Percentiles rank a stretch among this genome's conserved stretches.
These are phyloP conservation scores for Porites divaricata DNA, from an alignment of 92 coral and sea anemone species.

Conservation along the genomic window DNA sequence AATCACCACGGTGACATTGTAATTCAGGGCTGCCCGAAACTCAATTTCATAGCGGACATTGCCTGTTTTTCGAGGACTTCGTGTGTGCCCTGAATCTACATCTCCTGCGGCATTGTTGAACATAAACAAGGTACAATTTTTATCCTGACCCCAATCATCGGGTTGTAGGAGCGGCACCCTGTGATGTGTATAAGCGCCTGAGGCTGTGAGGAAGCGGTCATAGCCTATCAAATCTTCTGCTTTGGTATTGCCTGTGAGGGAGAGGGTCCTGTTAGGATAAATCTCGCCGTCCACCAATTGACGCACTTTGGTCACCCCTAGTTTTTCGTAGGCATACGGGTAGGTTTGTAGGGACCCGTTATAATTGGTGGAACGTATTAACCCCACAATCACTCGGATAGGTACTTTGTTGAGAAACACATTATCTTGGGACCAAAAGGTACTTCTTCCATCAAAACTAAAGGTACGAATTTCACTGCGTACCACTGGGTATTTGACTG, in stretches of 20 bases:
- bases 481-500: too few species aligned
- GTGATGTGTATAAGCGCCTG: slow-evolving; percentile 5
- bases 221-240: slow-evolving; percentile 43
- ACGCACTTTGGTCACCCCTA: slow-evolving; percentile 1
- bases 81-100: too few species aligned
- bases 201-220: slow-evolving; percentile 5
- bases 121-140: slow-evolving; percentile 27
- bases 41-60: too few species aligned
- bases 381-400: not conserved
- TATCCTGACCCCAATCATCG: slow-evolving; percentile 31
- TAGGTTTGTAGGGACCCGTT: not conserved
- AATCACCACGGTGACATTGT: too few species aligned
- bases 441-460: too few species aligned
- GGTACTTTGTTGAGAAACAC: slow-evolving; percentile 23
- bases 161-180: not conserved
- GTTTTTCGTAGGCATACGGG: slow-evolving; percentile 16
- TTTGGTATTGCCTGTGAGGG: not conserved
- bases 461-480: too few species aligned
- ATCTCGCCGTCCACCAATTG: slow-evolving; percentile 46
- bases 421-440: too few species aligned
- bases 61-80: too few species aligned
- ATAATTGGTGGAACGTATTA: not conserved
- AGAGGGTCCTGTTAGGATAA: slow-evolving; percentile 40
- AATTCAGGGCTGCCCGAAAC: too few species aligned
- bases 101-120: slow-evolving; percentile 40